Base-by-base conservation (phyloP, 2,113 vertebrate genomes). In the Saguinus imperator region DNA sequence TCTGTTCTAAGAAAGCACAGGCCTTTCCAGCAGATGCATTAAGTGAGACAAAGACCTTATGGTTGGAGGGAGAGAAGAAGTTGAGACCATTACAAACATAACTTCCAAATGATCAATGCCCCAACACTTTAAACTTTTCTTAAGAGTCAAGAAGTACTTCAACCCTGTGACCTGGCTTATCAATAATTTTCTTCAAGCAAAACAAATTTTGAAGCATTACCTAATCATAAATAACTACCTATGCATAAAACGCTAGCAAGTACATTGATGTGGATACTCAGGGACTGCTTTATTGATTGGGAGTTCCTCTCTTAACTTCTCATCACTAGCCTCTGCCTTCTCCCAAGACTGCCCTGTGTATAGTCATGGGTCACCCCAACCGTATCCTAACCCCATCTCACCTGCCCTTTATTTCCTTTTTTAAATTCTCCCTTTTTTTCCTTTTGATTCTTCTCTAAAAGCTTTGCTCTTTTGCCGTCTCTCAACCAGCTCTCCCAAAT, bases 1-100 rank as follows among this genome's bases (percentile, higher is more conserved):
- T 89, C 17, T 95, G 82, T 68, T 81, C 52, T 76, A 82, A 95
- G 76, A 88, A 96, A 84, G 55, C 17, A 43, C 55, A 91, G 73
- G 25, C 27, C 87, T 57, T 93, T 72, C 40, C 61, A 75, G 73
- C 61, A 88, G 55, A 86, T n/a, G 48, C 73, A 55, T 58, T 64
- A 83, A 87, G 58, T 81, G 58, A 96, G 58, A 88, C 29, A 35
- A 87, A 90, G 76, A 25, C 27, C n/a, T 66, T 61, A n/a, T 1
- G 37, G 37, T 6, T 20, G 3, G 50, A 32, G 25, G 10, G n/a
- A 13, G 32, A 68, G 29, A 40, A 40, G 68, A 77, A 12, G 4
- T 68, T 27, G 8, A 58, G 48, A 52, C 32, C 23, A 29, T 66
- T 86, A 85, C 87, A 92, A 68, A 86, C n/a, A 4, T 64, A 48